Conservation (phyloP, 2,797 vertebrate genomes). For the Psittacula echo region DNA sequence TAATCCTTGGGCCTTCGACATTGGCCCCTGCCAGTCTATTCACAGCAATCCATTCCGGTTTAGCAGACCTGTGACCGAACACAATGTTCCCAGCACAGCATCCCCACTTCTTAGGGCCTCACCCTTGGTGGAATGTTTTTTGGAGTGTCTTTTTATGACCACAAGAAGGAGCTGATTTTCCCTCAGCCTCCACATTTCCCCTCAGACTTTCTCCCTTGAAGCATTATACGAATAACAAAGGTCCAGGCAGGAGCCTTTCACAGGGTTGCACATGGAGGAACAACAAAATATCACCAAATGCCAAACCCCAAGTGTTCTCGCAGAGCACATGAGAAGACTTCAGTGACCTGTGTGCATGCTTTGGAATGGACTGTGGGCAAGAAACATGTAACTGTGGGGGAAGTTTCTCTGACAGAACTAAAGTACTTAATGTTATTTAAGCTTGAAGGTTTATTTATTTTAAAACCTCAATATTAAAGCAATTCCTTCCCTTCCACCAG, state of each 20-base stretch:
- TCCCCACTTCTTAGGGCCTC: background rate
- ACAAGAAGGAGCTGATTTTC: background rate
- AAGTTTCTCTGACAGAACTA: background rate
- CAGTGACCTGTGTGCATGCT: background rate
- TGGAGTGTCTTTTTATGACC: background rate
- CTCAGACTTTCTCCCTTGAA: background rate
- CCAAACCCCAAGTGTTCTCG: background rate
- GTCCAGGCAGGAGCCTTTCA: background rate
- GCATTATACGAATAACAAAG: background rate
- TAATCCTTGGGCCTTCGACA: background rate
- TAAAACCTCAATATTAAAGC: background rate
- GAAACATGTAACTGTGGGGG: background rate
- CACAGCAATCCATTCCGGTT: background rate
- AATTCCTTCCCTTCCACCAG: background rate
- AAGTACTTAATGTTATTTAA: background rate
- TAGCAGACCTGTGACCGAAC: background rate
- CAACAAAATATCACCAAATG: background rate
- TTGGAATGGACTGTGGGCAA: background rate
- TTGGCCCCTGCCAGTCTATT: no score
- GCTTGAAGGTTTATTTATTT: background rate
- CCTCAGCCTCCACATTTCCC: background rate
- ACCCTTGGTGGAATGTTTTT: background rate
- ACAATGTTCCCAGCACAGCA: background rate
- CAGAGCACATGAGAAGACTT: background rate
- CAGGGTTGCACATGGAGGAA: background rate